Evolutionary conservation across 2,888 invertebrate genomes (phyloP).

Genomic region (Spilosoma lubricipeda): DNA sequence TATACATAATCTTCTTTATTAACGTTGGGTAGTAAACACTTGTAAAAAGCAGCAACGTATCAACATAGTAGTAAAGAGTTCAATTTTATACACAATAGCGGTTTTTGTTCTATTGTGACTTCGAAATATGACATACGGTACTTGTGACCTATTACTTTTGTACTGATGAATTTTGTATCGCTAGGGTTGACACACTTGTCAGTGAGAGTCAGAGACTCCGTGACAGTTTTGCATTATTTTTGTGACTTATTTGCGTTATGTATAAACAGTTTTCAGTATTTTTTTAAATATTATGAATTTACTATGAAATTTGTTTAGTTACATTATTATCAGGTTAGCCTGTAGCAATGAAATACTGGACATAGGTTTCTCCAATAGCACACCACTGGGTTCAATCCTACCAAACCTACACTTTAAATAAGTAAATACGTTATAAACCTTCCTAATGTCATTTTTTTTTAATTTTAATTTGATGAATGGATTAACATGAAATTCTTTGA

Average conservation of each 20-base stretch:
- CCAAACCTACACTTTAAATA: no score
- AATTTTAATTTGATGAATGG: neutral
- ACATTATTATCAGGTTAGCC: no score
- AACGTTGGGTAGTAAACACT: neutral
- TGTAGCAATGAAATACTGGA: no score
- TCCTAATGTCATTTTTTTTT: neutral
- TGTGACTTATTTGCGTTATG: neutral
- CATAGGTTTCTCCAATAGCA: no score
- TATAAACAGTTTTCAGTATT: no score
- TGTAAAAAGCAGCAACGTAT: slow-evolving; percentile 30
- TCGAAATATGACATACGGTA: slow-evolving; percentile 53
- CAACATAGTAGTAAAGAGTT: slow-evolving; percentile 9
- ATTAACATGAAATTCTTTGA: neutral
- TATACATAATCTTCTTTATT: slow-evolving; percentile 15
- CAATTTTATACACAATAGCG: slow-evolving; percentile 26
- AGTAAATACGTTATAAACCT: neutral
- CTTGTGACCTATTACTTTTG: slow-evolving; percentile 54
- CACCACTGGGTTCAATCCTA: no score
- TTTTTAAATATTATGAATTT: no score
- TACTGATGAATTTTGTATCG: slow-evolving; percentile 38
- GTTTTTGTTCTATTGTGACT: slow-evolving; percentile 38
- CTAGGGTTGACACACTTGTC: slow-evolving; percentile 17
- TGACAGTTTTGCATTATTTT: neutral
- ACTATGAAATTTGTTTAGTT: no score
- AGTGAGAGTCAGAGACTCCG: neutral